Conservation (phyloP, 2,888 invertebrate species). For the Neuroscelio doddi region DNA sequence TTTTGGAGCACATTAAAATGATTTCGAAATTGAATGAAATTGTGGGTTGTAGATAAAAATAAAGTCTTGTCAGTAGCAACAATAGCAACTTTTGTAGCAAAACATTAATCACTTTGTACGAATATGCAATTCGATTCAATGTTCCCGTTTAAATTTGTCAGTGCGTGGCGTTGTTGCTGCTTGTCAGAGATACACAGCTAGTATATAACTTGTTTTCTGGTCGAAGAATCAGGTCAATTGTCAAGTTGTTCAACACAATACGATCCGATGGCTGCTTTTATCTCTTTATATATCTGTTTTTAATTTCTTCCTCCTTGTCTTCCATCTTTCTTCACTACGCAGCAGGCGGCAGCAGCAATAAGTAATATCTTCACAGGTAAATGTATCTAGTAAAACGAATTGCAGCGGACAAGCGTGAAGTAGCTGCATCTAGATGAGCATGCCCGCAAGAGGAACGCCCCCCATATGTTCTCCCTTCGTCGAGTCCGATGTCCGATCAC, state of each 20-base stretch:
- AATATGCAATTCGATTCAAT: too few relatives aligned
- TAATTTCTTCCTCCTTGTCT: background rate
- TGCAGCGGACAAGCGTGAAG: slow-evolving; percentile 46
- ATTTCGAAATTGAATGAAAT: too few relatives aligned
- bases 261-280: background rate
- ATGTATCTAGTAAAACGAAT: slow-evolving; percentile 39
- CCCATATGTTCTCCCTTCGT: slow-evolving; percentile 62
- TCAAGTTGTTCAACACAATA: background rate
- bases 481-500: slow-evolving; percentile 25
- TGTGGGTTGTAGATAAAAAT: too few relatives aligned
- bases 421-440: slow-evolving; percentile 29
- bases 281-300: background rate
- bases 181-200: too few relatives aligned
- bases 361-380: slow-evolving; percentile 34
- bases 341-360: slow-evolving; percentile 7
- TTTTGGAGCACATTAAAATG: too few relatives aligned
- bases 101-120: too few relatives aligned
- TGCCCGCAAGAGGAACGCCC: slow-evolving; percentile 60
- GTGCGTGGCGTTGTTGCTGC: too few relatives aligned
- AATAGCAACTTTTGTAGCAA: too few relatives aligned
- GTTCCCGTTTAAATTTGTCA: too few relatives aligned
- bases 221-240: slow-evolving; percentile 9
- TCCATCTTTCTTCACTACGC: background rate
- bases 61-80: too few relatives aligned
- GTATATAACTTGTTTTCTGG: too few relatives aligned